Conservation (phyloP, 2,797 vertebrate species). For the Sarcophilus harrisii region DNA sequence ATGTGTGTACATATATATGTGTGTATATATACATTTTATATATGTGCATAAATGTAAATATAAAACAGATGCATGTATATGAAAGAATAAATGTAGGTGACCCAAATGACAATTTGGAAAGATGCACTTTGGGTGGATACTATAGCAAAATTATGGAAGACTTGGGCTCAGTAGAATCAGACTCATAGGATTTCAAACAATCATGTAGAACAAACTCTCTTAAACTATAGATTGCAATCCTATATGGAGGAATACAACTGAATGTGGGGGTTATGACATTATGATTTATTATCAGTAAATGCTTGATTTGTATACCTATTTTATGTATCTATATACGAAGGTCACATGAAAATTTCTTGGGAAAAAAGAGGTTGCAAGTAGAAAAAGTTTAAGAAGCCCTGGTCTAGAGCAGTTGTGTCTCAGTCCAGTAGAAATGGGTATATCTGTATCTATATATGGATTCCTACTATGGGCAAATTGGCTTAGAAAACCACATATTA, state of each 20-base stretch:
- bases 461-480: background rate
- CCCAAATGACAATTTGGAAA: background rate
- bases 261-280: no score
- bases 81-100: background rate
- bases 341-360: no score
- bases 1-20: background rate
- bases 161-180: background rate
- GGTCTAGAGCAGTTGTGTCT: background rate
- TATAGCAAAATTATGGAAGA: background rate
- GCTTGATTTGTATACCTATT: no score
- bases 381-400: no score
- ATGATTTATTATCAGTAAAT: no score
- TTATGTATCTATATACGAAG: no score
- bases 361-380: no score
- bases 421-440: background rate
- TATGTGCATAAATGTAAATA: no score
- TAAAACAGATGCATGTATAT: background rate
- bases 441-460: accelerated
- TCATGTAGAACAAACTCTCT: background rate
- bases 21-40: no score
- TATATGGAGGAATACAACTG: no score
- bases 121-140: background rate
- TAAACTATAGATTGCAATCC: no score
- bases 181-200: background rate
- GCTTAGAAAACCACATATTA: background rate